Conservation (phyloP, 2,797 vertebrate species). For the Novumbra hubbsi region DNA sequence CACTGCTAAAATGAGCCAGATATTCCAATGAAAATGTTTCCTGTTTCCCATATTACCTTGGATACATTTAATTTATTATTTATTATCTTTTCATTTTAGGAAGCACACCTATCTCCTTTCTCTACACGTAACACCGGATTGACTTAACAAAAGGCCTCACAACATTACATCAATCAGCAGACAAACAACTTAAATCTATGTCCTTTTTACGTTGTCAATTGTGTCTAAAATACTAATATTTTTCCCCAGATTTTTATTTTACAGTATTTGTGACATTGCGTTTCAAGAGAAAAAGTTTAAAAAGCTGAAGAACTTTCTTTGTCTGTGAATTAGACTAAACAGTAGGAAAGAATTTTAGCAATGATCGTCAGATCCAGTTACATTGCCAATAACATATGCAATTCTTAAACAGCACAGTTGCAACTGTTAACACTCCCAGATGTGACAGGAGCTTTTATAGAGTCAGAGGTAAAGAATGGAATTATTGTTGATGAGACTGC, state of each 20-base stretch:
- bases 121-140: not conserved
- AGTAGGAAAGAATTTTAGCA: not conserved
- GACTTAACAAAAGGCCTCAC: not conserved
- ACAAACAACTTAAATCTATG: too few relatives aligned
- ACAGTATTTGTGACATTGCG: not conserved
- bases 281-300: not conserved
- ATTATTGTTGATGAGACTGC: not conserved
- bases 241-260: too few relatives aligned
- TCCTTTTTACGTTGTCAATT: too few relatives aligned
- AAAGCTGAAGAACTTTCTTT: not conserved
- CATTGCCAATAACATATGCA: not conserved
- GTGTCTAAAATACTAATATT: too few relatives aligned
- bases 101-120: not conserved
- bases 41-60: not conserved
- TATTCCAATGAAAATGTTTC: not conserved
- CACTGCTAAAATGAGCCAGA: not conserved
- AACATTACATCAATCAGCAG: not conserved
- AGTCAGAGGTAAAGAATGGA: not conserved
- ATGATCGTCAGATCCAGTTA: not conserved
- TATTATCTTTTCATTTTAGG: not conserved
- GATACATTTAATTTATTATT: not conserved
- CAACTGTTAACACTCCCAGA: slow-evolving; percentile 1
- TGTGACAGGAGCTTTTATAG: not conserved
- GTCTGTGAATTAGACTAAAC: not conserved
- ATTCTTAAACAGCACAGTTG: not conserved